Evolutionary conservation across 2,888 invertebrate species (phyloP).

Genomic region (Caenorhabditis uteleia): DNA sequence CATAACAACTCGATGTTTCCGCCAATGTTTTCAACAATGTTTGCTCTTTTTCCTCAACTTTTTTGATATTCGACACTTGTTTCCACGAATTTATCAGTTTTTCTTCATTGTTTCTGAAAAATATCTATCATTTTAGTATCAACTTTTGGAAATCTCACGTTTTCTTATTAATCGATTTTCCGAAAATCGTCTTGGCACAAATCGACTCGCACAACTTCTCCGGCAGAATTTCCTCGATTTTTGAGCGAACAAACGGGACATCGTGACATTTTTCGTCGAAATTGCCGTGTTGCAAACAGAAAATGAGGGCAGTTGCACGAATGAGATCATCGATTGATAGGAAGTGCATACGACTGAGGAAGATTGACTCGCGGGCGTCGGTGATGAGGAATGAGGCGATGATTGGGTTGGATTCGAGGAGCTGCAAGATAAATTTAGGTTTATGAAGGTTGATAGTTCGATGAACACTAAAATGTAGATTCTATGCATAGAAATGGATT

Average conservation of each 20-base stretch:
- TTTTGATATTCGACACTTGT: constrained; percentile 1
- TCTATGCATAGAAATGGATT: no score
- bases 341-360: constrained; percentile 17
- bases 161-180: constrained; percentile 20
- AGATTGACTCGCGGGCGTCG: constrained; percentile 22
- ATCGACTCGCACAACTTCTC: constrained; percentile 22
- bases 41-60: constrained; percentile 3
- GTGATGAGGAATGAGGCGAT: constrained; percentile 14
- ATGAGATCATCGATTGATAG: constrained; percentile 15
- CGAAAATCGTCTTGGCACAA: constrained; percentile 17
- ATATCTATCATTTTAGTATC: not conserved
- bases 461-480: no score
- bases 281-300: constrained; percentile 20
- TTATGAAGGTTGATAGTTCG: no score
- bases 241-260: not conserved
- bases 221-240: constrained; percentile 25
- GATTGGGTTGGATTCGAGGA: constrained; percentile 11
- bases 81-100: constrained; percentile 12
- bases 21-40: constrained; percentile 6
- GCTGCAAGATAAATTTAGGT: no score
- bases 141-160: constrained; percentile 14
- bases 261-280: no score
- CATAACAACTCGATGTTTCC: constrained; percentile 21
- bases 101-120: constrained; percentile 18
- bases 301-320: constrained; percentile 16